These are phyloP conservation scores for Apeira syringaria DNA, from an alignment of 2,888 invertebrate species.

Conservation along the genomic window DNA sequence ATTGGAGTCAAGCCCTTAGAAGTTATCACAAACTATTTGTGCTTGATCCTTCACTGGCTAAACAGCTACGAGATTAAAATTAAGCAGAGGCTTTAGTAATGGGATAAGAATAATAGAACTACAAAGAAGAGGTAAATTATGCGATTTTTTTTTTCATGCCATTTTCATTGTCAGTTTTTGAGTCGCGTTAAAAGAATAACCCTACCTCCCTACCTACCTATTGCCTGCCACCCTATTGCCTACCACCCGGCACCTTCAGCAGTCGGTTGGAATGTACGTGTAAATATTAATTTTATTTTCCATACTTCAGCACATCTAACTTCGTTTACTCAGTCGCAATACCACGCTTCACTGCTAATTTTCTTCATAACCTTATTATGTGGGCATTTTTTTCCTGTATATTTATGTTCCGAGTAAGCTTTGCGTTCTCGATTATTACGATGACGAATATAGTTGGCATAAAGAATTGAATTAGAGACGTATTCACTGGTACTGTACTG, in stretches of 20 bases:
- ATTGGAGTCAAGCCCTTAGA: too few relatives aligned
- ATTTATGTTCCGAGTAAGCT: too few relatives aligned
- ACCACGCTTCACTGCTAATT: conserved; percentile 17
- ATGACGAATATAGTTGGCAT: too few relatives aligned
- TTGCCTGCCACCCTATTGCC: not conserved
- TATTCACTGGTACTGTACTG: too few relatives aligned
- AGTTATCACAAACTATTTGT: too few relatives aligned
- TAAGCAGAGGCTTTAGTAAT: too few relatives aligned
- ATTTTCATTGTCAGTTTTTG: too few relatives aligned
- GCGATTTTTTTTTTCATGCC: conserved; percentile 11
- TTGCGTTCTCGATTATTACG: too few relatives aligned
- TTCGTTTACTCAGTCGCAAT: conserved; percentile 20
- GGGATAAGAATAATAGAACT: too few relatives aligned
- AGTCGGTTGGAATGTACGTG: conserved; percentile 15
- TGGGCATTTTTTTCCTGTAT: conserved; percentile 11
- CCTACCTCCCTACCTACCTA: conserved; percentile 2
- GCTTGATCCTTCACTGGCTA: too few relatives aligned
- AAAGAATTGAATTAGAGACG: too few relatives aligned
- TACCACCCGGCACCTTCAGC: not conserved
- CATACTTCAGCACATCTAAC: conserved; percentile 20
- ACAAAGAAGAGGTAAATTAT: conserved; percentile 9
- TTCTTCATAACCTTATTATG: conserved; percentile 12
- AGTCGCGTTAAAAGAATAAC: conserved; percentile 10
- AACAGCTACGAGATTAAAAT: too few relatives aligned
- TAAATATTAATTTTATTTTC: conserved; percentile 25